phyloP scores from a whole-genome alignment of 2,888 invertebrate genomes.

The Notocelia uddmanniana region DNA sequence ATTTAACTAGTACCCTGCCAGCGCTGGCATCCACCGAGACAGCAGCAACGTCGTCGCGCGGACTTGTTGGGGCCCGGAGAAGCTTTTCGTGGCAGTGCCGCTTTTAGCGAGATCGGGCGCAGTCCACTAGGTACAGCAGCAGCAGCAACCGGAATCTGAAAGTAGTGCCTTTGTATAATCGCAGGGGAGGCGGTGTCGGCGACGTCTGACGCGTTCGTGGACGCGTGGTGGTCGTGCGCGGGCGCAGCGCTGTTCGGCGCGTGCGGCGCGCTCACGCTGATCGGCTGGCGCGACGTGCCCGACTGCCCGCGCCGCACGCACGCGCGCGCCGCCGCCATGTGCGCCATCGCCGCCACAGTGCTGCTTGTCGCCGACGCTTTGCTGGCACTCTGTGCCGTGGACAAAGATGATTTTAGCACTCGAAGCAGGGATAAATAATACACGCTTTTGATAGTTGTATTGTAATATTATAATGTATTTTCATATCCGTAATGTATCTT shows the following conservation, averaged over 20 bases:
- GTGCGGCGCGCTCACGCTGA: constrained; percentile 26
- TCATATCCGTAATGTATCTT: no score
- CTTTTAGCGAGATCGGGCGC: no score
- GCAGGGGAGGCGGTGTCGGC: constrained; percentile 31
- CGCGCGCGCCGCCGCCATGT: constrained; percentile 24
- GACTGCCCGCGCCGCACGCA: constrained; percentile 27
- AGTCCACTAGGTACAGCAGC: no score
- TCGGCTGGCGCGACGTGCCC: constrained; percentile 26
- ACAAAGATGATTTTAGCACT: constrained; percentile 15
- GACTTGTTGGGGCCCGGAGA: no score
- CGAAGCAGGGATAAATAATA: constrained; percentile 11
- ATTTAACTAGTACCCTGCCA: no score
- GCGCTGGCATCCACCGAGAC: no score
- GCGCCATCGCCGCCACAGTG: constrained; percentile 19
- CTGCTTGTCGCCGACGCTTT: constrained; percentile 21
- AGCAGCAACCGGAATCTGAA: no score
- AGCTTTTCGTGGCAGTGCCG: no score
- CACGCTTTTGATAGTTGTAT: not conserved
- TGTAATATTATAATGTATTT: not conserved
- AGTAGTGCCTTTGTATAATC: no score
- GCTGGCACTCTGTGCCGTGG: constrained; percentile 9
- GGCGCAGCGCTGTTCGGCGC: constrained; percentile 23
- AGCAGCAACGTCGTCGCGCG: no score
- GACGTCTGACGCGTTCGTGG: constrained; percentile 34
- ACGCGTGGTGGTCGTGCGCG: constrained; percentile 30